Evolutionary conservation across 2,797 vertebrate species (phyloP).

Genomic region (Erithacus rubecula): DNA sequence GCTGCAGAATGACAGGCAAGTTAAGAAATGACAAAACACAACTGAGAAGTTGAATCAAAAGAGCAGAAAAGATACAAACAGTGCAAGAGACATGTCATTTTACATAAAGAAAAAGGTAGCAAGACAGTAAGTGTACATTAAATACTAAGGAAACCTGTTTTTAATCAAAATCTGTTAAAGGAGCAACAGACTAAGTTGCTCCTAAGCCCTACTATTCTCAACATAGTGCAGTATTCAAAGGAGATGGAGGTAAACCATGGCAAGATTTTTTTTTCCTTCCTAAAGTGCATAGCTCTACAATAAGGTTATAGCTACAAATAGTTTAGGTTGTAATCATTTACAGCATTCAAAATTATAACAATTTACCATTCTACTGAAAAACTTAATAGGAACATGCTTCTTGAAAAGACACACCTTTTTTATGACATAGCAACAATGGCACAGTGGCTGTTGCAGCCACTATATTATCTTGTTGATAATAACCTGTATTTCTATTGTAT

Average conservation of each 20-base stretch:
- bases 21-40: not conserved
- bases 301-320: not conserved
- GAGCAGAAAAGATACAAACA: not conserved
- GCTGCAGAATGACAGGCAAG: not conserved
- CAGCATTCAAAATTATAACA: not conserved
- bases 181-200: not conserved
- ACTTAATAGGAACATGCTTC: not conserved
- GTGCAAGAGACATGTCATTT: not conserved
- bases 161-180: not conserved
- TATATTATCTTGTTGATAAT: not conserved
- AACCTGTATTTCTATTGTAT: rapidly evolving
- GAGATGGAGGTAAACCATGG: not conserved
- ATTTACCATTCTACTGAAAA: not conserved
- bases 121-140: not conserved
- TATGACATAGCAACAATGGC: not conserved
- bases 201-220: not conserved
- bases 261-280: not conserved
- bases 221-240: not conserved
- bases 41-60: not conserved
- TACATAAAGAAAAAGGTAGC: not conserved
- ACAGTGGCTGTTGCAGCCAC: not conserved
- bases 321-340: not conserved
- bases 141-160: not conserved
- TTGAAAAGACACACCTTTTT: not conserved
- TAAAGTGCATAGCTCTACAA: not conserved